Evolutionary conservation across 2,113 vertebrate species (phyloP).

Genomic region (Rhodinocichla rosea): DNA sequence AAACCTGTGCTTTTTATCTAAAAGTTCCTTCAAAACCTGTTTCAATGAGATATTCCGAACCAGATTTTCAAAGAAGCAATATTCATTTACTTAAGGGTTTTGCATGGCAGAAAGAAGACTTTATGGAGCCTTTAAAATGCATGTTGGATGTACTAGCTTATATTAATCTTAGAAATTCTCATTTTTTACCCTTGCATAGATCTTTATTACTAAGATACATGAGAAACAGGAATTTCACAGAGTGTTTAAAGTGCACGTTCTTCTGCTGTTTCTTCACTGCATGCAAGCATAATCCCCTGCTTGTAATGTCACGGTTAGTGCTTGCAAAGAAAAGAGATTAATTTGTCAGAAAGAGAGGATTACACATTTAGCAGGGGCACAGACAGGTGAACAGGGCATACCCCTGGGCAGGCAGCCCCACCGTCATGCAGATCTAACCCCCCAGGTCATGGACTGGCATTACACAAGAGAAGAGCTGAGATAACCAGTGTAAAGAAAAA

Average conservation of each 20-base stretch:
- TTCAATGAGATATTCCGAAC: background rate
- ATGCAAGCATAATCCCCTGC: constrained; percentile 8
- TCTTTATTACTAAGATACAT: background rate
- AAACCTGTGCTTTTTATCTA: background rate
- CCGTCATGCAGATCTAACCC: background rate
- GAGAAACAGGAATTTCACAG: background rate
- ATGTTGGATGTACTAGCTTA: background rate
- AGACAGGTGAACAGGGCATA: background rate
- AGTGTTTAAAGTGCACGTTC: background rate
- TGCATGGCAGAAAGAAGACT: background rate
- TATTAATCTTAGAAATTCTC: background rate
- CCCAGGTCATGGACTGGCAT: background rate
- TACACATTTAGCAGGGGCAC: background rate
- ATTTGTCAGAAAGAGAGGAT: constrained; percentile 46
- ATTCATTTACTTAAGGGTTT: background rate
- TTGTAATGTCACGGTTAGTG: background rate
- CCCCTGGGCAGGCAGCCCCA: background rate
- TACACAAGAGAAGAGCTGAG: background rate
- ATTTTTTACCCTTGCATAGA: background rate
- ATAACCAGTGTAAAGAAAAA: background rate
- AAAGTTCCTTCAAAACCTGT: background rate
- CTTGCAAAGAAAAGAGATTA: background rate
- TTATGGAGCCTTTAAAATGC: background rate
- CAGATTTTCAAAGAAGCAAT: background rate
- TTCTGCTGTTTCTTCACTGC: background rate